Percentiles rank a stretch among this genome's conserved stretches.
phyloP scores from a whole-genome alignment of 2,888 invertebrate species.

The Netelia melanura region DNA sequence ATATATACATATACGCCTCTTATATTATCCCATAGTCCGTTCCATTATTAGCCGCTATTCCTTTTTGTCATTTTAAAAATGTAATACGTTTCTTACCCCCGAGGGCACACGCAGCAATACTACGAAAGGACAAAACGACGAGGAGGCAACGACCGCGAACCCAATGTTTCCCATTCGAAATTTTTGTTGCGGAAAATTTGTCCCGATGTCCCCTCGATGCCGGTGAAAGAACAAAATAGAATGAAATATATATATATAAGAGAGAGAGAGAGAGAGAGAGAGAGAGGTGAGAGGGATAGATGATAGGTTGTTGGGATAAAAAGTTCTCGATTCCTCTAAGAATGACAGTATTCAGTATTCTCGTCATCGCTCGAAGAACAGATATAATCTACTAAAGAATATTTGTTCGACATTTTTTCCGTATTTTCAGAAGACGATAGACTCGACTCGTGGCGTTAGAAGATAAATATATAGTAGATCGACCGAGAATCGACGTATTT shows the following conservation, averaged over 20 bases:
- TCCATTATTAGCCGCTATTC: slow-evolving; percentile 81
- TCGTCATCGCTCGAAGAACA: not conserved
- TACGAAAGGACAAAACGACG: slow-evolving; percentile 45
- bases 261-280: slow-evolving; percentile 35
- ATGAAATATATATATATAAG: slow-evolving; percentile 46
- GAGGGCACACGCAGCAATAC: slow-evolving; percentile 69
- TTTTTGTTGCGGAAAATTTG: slow-evolving; percentile 84
- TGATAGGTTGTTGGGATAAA: slow-evolving; percentile 38
- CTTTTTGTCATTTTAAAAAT: slow-evolving; percentile 82
- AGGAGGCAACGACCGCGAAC: slow-evolving; percentile 68
- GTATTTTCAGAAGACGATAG: no score
- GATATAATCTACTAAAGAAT: not conserved
- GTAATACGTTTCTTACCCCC: slow-evolving; percentile 81
- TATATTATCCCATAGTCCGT: slow-evolving; percentile 78
- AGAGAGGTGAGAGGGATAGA: slow-evolving; percentile 35
- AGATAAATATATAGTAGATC: no score
- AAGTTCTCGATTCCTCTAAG: not conserved
- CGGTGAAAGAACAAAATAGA: slow-evolving; percentile 57
- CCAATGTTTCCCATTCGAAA: slow-evolving; percentile 80
- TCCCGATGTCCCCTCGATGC: slow-evolving; percentile 77
- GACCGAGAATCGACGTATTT: no score
- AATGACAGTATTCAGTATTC: not conserved
- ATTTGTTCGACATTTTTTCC: no score
- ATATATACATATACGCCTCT: slow-evolving; percentile 60
- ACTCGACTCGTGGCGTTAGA: no score